Percentiles rank a stretch among this genome's conserved stretches.
phyloP scores from a whole-genome alignment of 2,888 invertebrate genomes.

The Dynastes tityus region DNA sequence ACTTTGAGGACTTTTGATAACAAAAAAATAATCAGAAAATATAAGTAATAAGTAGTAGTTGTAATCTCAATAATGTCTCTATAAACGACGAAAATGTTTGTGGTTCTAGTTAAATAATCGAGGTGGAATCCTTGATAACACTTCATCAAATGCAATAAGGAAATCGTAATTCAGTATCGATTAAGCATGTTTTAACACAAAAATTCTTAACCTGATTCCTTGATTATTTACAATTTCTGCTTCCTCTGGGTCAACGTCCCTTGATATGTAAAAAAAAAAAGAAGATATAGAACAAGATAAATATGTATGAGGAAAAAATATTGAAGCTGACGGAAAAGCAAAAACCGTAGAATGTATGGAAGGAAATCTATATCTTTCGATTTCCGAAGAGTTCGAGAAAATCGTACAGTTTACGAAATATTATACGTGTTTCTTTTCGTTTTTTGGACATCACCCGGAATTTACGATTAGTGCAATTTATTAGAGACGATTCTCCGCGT shows the following conservation, averaged over 20 bases:
- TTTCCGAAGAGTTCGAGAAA: not conserved
- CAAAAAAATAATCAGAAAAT: no score
- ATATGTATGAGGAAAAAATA: constrained; percentile 35
- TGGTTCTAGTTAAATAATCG: no score
- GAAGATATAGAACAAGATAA: constrained; percentile 15
- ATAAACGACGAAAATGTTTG: no score
- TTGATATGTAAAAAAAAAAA: constrained; percentile 4
- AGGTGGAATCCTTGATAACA: no score
- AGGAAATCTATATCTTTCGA: constrained; percentile 9
- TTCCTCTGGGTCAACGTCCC: constrained; percentile 12
- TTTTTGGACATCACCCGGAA: constrained; percentile 21
- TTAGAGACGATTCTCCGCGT: constrained; percentile 29
- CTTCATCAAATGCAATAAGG: not conserved
- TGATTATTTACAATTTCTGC: not conserved
- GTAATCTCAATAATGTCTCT: no score
- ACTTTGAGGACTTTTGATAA: no score
- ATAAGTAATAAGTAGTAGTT: no score
- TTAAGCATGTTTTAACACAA: not conserved
- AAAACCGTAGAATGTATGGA: not conserved
- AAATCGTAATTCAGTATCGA: not conserved
- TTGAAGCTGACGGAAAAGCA: not conserved
- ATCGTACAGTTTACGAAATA: constrained; percentile 20
- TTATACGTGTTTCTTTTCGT: not conserved
- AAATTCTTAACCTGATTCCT: not conserved
- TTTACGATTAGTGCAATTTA: constrained; percentile 33